Base-by-base conservation (phyloP, 2,888 invertebrate genomes). In the Yponomeuta malinellus region DNA sequence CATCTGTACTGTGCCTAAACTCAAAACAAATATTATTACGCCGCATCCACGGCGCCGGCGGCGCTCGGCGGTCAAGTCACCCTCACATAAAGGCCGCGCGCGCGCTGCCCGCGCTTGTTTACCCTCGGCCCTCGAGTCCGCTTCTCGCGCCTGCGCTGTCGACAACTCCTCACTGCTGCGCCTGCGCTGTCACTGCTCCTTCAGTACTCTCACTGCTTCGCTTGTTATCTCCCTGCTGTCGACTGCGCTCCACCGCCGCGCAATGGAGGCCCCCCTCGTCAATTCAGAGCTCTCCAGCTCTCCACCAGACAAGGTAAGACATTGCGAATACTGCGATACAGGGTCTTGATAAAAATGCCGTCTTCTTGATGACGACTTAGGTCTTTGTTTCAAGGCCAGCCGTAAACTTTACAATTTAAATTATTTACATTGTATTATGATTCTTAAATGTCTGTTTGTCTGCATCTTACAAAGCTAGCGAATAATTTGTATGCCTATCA, bases 61-160 rank as follows among this genome's bases (percentile, higher is more conserved):
- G 73, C 71, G 69, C 71, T 59, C 15, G 15, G 52, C 15, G 15
- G 12, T 59, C 52, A 59, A 59, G 52, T 59, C 12, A 70, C 63
- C 48, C 37, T 15, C 76, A 72, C 78, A 77, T 85, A 85, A 76
- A 84, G 79, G 77, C 76, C 74, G 78, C 75, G 77, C 76, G 72
- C 75, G 75, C 79, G 76, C 73, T 73, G 90, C 88, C 78, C 93
- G 79, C 74, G 79, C 79, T 80, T 86, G 83, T 80, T 86, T 83
- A 78, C 75, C 73, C 64, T 74, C 71, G 52, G 63, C 23, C 52
- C 23, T 48, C 52, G 71, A 33, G 48, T 9, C 59, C n/a, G 29
- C 52, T 59, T 12, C 59, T 59, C 59, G 31, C 59, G 31, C 43
- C 23, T n/a, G 23, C 68, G 23, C 12, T 8, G 12, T n/a, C 48